Conservation (phyloP, 1,140 invertebrate species). For the Phymastichus coffea region DNA sequence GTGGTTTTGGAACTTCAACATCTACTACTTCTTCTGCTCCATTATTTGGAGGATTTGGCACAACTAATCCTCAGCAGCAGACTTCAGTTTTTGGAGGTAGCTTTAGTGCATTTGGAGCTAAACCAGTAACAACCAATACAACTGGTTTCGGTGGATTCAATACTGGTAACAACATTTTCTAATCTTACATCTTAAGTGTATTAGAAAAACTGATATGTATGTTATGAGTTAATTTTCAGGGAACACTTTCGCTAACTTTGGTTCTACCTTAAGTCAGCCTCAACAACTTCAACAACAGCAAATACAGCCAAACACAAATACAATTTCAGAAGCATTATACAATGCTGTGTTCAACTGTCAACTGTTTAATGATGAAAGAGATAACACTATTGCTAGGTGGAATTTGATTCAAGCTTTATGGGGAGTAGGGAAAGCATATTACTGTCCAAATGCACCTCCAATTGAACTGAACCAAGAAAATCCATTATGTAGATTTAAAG, state of each 20-base stretch:
- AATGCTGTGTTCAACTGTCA: conserved; percentile 81
- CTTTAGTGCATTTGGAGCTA: conserved; percentile 57
- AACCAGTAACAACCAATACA: conserved; percentile 49
- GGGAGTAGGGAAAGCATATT: conserved; percentile 84
- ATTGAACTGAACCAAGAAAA: conserved; percentile 87
- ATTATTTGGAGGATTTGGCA: conserved; percentile 49
- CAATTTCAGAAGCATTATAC: conserved; percentile 69
- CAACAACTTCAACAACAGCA: conserved; percentile 61
- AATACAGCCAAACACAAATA: conserved; percentile 58
- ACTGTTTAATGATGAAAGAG: conserved; percentile 89
- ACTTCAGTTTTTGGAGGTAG: conserved; percentile 60
- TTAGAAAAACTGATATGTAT: no score
- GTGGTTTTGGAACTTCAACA: conserved; percentile 45
- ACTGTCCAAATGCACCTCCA: conserved; percentile 68
- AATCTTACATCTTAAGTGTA: no score
- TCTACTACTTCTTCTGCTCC: conserved; percentile 48
- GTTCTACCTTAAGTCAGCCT: conserved; percentile 57
- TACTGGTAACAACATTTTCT: no score
- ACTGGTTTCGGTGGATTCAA: conserved; percentile 60
- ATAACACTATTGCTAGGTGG: conserved; percentile 88
- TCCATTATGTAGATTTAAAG: conserved; percentile 89
- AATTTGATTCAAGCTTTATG: conserved; percentile 92
- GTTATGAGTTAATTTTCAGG: no score
- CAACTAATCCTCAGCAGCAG: conserved; percentile 56
- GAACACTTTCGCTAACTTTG: conserved; percentile 34